Conservation (phyloP, 2,113 vertebrate species). For the Rynchops niger region DNA sequence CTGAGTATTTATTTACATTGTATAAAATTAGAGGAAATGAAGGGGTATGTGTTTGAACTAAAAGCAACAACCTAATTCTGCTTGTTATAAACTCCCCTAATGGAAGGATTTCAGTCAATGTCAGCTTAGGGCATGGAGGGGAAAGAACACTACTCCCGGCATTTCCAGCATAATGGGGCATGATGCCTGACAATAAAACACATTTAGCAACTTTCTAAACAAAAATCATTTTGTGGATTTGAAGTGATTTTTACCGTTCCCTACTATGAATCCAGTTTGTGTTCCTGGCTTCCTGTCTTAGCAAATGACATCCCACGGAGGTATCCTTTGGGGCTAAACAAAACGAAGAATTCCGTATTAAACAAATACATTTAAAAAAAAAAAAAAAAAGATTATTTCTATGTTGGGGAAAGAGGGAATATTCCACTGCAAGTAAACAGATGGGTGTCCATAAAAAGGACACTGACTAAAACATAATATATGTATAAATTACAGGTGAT, state of each 20-base stretch:
- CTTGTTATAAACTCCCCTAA: slow-evolving; percentile 52
- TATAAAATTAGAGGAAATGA: slow-evolving; percentile 81
- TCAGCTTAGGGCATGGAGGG: slow-evolving; percentile 37
- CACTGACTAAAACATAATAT: neutral
- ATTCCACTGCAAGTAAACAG: neutral
- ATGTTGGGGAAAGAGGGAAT: neutral
- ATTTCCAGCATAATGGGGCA: slow-evolving; percentile 59
- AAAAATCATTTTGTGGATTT: neutral
- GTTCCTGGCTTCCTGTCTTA: neutral
- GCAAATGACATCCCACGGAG: neutral
- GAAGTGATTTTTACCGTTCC: neutral
- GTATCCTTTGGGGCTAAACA: neutral
- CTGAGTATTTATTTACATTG: slow-evolving; percentile 81
- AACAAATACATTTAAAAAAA: neutral
- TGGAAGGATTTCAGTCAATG: slow-evolving; percentile 73
- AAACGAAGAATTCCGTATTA: neutral
- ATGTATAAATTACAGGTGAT: neutral
- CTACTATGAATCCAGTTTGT: neutral
- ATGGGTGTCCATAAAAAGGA: neutral
- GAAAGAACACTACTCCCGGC: slow-evolving; percentile 49
- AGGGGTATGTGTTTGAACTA: slow-evolving; percentile 72
- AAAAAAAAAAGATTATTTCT: neutral
- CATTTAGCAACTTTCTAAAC: slow-evolving; percentile 51
- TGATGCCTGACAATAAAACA: slow-evolving; percentile 67
- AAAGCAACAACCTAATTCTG: slow-evolving; percentile 62